Evolutionary conservation across 1,140 invertebrate genomes (phyloP).

Genomic region (Trissolcus basalis): DNA sequence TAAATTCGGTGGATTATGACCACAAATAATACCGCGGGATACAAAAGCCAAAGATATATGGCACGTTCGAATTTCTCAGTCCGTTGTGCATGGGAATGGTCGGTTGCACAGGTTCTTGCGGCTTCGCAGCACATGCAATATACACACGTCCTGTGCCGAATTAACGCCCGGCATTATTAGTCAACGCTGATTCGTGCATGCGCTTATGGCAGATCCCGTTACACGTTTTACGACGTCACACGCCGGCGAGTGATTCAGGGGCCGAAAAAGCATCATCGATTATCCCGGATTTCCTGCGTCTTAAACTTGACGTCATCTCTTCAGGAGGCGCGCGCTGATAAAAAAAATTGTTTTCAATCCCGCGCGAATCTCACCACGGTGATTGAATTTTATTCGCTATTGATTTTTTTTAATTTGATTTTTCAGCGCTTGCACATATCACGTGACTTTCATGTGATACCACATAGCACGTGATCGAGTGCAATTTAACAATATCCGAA

Average conservation of each 20-base stretch:
- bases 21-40: constrained; percentile 11
- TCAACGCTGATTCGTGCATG: constrained; percentile 29
- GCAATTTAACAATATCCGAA: no score
- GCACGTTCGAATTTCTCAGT: constrained; percentile 19
- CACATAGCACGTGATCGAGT: no score
- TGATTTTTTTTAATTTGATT: no score
- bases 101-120: constrained; percentile 6
- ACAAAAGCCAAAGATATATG: constrained; percentile 8
- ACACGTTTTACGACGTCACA: constrained; percentile 24
- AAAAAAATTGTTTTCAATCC: background rate
- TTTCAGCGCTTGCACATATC: no score
- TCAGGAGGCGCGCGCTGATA: background rate
- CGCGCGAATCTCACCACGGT: background rate
- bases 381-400: no score
- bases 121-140: constrained; percentile 26
- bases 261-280: constrained; percentile 16
- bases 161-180: constrained; percentile 30
- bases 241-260: constrained; percentile 18
- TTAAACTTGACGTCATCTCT: background rate
- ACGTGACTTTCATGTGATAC: no score
- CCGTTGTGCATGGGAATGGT: constrained; percentile 22
- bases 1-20: constrained; percentile 23
- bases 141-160: constrained; percentile 29
- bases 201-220: constrained; percentile 23
- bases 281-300: constrained; percentile 15